phyloP scores from a whole-genome alignment of 2,113 vertebrate species.

The Neogale vison region DNA sequence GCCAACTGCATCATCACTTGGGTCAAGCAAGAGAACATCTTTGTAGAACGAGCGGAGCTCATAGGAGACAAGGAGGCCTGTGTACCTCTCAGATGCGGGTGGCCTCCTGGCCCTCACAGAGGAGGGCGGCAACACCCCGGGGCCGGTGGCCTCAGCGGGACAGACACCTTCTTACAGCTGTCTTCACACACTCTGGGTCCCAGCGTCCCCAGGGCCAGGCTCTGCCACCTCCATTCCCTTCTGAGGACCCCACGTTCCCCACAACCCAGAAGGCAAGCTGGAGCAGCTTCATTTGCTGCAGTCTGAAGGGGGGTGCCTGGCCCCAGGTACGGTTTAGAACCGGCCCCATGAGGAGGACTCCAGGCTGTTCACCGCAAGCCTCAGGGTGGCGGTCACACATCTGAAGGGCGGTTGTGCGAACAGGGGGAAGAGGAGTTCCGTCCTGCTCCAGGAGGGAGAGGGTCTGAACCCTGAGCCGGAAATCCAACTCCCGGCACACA shows the following conservation, averaged over 20 bases:
- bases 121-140: not conserved
- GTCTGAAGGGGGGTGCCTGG: not conserved
- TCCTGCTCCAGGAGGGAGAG: not conserved
- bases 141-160: too few relatives aligned
- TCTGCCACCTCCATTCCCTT: not conserved
- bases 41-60: not conserved
- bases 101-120: not conserved
- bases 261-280: not conserved
- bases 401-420: not conserved
- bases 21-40: not conserved
- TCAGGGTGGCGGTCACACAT: fast-evolving
- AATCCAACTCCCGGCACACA: not conserved
- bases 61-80: not conserved
- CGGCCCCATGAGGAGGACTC: not conserved
- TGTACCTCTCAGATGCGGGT: fast-evolving
- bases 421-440: not conserved
- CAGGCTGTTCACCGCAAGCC: fast-evolving
- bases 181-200: fast-evolving
- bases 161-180: not conserved
- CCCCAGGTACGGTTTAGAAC: fast-evolving
- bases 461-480: not conserved
- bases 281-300: not conserved
- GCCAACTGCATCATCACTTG: not conserved
- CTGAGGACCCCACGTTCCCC: not conserved
- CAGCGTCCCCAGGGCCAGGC: not conserved